Conservation (phyloP, 2,888 invertebrate genomes). For the Cosmia trapezina region DNA sequence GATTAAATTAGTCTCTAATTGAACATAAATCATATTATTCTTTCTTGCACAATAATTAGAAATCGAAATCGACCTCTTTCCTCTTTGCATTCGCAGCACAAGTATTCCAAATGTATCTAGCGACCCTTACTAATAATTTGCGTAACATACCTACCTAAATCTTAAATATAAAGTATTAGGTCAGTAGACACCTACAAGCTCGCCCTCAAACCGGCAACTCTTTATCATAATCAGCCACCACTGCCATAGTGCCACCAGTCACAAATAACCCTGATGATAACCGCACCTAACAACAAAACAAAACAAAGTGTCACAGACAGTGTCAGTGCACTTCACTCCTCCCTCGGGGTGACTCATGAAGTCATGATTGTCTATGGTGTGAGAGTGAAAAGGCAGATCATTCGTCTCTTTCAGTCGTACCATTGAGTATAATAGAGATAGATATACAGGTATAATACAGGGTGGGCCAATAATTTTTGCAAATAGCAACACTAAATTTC, state of each 20-base stretch:
- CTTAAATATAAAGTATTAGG: constrained; percentile 5
- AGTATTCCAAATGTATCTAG: neutral
- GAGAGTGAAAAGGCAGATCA: constrained; percentile 22
- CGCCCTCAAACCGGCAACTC: neutral
- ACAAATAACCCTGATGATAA: neutral
- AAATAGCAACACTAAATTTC: no score
- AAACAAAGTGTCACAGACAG: constrained; percentile 6
- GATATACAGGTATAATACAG: neutral
- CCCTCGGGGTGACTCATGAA: constrained; percentile 7
- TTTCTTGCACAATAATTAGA: neutral
- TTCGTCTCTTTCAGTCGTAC: constrained; percentile 13
- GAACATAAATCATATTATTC: neutral
- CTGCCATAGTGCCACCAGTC: no score
- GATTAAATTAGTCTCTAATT: constrained; percentile 4
- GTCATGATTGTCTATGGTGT: constrained; percentile 50
- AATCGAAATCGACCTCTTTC: neutral
- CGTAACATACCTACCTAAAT: constrained; percentile 11
- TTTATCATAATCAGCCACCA: neutral
- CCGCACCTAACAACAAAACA: no score
- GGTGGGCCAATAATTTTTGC: no score
- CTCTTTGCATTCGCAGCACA: neutral
- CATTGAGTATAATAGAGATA: constrained; percentile 2
- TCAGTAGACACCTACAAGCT: neutral
- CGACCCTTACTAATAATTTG: neutral
- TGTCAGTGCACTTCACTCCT: neutral